Conservation (phyloP, 1,140 invertebrate genomes). For the Drosophila nebulosa region DNA sequence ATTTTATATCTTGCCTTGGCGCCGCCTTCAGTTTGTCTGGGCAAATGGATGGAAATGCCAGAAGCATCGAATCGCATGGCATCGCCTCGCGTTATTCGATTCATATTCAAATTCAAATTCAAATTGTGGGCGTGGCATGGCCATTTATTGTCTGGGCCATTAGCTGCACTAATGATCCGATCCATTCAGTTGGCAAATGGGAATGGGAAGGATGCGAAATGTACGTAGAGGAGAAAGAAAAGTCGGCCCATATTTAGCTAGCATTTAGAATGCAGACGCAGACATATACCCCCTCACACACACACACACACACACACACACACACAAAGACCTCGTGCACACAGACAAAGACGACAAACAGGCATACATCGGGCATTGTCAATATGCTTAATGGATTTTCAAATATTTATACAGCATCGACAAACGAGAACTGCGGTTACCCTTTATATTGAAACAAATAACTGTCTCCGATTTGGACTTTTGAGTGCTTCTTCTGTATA, state of each 20-base stretch:
- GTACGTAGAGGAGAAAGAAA: neutral
- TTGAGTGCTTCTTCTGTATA: neutral
- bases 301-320: conserved; percentile 9
- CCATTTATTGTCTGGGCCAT: conserved; percentile 76
- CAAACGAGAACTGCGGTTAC: conserved; percentile 45
- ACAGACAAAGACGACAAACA: conserved; percentile 29
- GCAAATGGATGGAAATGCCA: conserved; percentile 57
- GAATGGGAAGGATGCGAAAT: conserved; percentile 26
- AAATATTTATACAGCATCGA: conserved; percentile 73
- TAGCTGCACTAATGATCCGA: conserved; percentile 78
- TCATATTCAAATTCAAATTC: conserved; percentile 74
- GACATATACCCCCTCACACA: neutral
- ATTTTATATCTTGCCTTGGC: conserved; percentile 72
- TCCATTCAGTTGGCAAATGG: conserved; percentile 63
- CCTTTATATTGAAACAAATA: neutral
- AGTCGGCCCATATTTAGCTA: conserved; percentile 43
- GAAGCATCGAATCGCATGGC: conserved; percentile 29
- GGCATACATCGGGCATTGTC: conserved; percentile 62
- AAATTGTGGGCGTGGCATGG: conserved; percentile 57
- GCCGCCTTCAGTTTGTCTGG: conserved; percentile 55
- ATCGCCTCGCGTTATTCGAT: conserved; percentile 29
- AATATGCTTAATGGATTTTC: conserved; percentile 80
- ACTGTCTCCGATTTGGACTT: neutral
- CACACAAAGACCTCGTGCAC: neutral
- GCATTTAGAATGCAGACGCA: conserved; percentile 25